Base-by-base conservation (phyloP, 1,140 invertebrate genomes). In the Araneus ventricosus region DNA sequence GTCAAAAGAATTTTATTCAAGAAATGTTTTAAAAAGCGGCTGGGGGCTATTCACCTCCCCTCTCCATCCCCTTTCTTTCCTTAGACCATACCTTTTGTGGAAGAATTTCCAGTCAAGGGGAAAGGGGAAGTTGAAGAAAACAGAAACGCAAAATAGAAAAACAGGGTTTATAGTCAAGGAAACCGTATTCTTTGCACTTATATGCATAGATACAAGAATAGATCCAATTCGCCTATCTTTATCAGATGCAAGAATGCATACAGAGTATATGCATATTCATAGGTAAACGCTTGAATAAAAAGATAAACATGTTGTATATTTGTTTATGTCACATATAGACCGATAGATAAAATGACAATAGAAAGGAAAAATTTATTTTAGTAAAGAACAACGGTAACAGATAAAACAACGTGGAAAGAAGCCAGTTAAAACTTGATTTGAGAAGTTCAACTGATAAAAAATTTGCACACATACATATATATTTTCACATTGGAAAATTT, bases 11-110 rank as follows among this genome's bases (percentile, higher is more conserved):
- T 79, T 90, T 61, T 84, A 91, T 91, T 82, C 89, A 84, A 91
- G 89, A 84, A 91, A 91, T 84, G 75, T 82, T 91, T 91, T 90
- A 41, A 84, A 91, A 91, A 63, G 89, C 89, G 75, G 75, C 89
- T 91, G 63, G n/a, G 63, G 89, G 59, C 89, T 30, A 27, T 91
- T 90, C 41, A 17, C 34, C 27, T 34, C 52, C 61, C 61, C 63
- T 30, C 17, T 34, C 67, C 30, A n/a, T 63, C 59, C 59, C 59
- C 20, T n/a, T 75, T 34, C 30, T 27, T n/a, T 34, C 67, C 30
- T 75, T 22, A 27, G 67, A 52, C 45, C 10, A 27, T 75, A 75
- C 67, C 67, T 75, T 75, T 75, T 75, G 67, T 75, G 34, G 67
- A 75, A 75, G 67, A 75, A 75, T 75, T 75, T 75, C 30, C 14